Conservation (phyloP, 2,888 invertebrate species). For the Deroplatys truncata region DNA sequence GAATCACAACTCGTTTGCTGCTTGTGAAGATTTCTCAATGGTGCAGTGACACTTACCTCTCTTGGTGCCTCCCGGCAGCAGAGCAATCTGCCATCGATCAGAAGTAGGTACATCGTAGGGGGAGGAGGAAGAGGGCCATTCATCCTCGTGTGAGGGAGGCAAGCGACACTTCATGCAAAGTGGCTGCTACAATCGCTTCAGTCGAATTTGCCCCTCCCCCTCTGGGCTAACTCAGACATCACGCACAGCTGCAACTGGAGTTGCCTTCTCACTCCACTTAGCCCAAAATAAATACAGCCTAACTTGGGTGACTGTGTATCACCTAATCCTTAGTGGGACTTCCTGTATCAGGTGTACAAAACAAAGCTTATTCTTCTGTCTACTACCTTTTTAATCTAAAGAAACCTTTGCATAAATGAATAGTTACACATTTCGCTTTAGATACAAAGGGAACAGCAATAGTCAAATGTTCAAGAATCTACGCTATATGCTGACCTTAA, state of each 20-base stretch:
- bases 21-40: neutral
- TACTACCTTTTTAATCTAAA: too few relatives aligned
- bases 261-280: neutral
- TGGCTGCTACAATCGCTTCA: neutral
- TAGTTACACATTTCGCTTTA: too few relatives aligned
- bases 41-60: neutral
- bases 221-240: neutral
- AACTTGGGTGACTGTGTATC: too few relatives aligned
- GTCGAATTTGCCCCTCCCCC: neutral
- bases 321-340: too few relatives aligned
- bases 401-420: too few relatives aligned
- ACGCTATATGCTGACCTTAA: too few relatives aligned
- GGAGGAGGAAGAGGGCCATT: neutral
- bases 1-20: neutral
- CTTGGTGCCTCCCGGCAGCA: neutral
- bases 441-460: too few relatives aligned
- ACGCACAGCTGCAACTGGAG: neutral
- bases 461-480: too few relatives aligned
- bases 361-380: too few relatives aligned
- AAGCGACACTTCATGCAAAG: neutral
- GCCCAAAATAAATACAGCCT: neutral
- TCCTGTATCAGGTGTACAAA: too few relatives aligned
- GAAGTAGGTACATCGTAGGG: neutral
- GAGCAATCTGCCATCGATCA: neutral
- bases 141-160: neutral